Base-by-base conservation (phyloP, 2,113 vertebrate species). In the Onychostruthus taczanowskii region DNA sequence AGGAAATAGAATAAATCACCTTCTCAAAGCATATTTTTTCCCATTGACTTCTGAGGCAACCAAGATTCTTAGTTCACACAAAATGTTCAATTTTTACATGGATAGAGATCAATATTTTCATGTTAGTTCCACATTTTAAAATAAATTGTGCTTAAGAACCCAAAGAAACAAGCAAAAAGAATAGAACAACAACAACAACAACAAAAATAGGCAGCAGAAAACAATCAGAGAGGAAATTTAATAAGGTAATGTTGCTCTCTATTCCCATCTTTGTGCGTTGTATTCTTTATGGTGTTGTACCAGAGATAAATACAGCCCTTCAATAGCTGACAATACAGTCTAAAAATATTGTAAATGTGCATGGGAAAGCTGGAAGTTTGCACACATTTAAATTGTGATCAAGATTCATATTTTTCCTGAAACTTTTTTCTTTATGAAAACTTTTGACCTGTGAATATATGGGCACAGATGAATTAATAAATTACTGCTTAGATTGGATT, bases 251-350 rank as follows among this genome's bases (percentile, higher is more conserved):
- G 8, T 5, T 0, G 0, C 2, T 76, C 17, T 78, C 18, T 11
- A 18, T 55, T 86, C 22, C n/a, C 1, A 41, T 58, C 6, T 47
- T 66, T 16, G 6, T 31, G 6, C 22, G 37, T 0, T 0, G 1
- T 37, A 30, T 16, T 66, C 31, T 78, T 67, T 55, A 23, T 13
- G 7, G 46, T 44, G 17, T 35, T 16, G 6, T 14, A 41, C 1
- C 12, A 73, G 14, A 44, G 5, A 18, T 67, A 92, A 90, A 80
- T 44, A 41, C 2, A 55, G 11, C 24, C 17, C 69, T 62, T 11
- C 16, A 49, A 35, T 35, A 43, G 37, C 11, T 53, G 28, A n/a
- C 4, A 17, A n/a, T 3, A 15, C 14, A 20, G 41, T 30, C 67
- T 69, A 46, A 53, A 27, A 67, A 27, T 50, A 47, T 73, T 81